Percentiles rank a stretch among this genome's conserved stretches.
These are phyloP conservation scores for Rhopalosiphum maidis DNA, from an alignment of 1,140 invertebrate genomes.

Conservation along the genomic window DNA sequence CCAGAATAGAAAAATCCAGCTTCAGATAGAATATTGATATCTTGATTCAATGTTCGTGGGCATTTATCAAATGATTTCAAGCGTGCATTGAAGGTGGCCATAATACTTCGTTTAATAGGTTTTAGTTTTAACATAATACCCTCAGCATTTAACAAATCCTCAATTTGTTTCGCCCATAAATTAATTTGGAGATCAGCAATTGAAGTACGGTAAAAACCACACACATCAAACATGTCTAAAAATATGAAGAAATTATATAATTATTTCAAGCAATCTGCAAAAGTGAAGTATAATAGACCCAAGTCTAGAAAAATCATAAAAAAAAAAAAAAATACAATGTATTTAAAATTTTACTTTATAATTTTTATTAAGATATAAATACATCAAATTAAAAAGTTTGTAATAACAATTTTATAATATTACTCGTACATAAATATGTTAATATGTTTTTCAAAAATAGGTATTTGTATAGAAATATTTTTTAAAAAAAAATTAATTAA, in stretches of 20 bases:
- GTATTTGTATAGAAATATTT: too few species aligned
- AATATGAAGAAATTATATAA: not conserved
- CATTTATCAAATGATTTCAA: slow-evolving; percentile 76
- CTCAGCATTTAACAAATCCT: slow-evolving; percentile 58
- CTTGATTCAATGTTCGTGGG: slow-evolving; percentile 77
- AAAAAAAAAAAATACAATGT: too few species aligned
- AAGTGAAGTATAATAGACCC: too few species aligned
- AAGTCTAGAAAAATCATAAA: too few species aligned
- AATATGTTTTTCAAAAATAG: too few species aligned
- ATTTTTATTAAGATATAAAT: too few species aligned
- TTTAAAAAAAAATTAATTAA: too few species aligned
- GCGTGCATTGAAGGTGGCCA: slow-evolving; percentile 68
- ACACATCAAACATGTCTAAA: slow-evolving; percentile 61
- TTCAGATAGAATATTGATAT: slow-evolving; percentile 77
- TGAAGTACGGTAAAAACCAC: slow-evolving; percentile 55
- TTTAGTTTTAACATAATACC: slow-evolving; percentile 63
- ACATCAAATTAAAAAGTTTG: too few species aligned
- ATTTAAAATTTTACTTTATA: too few species aligned
- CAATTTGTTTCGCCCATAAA: not conserved
- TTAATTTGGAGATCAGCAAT: not conserved
- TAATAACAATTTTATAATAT: too few species aligned
- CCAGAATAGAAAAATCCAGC: slow-evolving; percentile 91
- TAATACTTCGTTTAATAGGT: slow-evolving; percentile 68
- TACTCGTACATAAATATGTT: too few species aligned
- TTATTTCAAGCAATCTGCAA: not conserved